Evolutionary conservation across 2,888 invertebrate genomes (phyloP), one percentile per base, ranked within the genome.

Genomic region (Drosophila imparisetae): DNA sequence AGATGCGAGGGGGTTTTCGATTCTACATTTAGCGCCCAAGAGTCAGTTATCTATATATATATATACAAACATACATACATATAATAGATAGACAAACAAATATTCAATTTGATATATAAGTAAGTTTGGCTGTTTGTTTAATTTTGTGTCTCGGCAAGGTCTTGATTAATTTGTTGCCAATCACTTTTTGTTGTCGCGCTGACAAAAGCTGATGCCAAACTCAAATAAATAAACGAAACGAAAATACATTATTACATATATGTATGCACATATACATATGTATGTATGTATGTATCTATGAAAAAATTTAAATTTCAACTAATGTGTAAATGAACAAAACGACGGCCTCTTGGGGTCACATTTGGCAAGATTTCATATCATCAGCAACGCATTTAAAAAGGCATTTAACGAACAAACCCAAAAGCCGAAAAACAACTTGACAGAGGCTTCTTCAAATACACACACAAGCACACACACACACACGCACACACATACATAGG

Each of bases 91-190:
- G 24, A 36, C 36, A n/a, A 27, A 50, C 1, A 24, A 2, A 45
- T 24, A 15, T 45, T 8, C 34, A 34, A 21, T 10, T 13, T 53
- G 38, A 30, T 42, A 24, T 29, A 52, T 57, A n/a, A 11, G 27
- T 57, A 29, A 34, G 57, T 54, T 54, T 34, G 55, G 66, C 58
- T 81, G 71, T 74, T 71, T 63, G 52, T 75, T 68, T 67, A 52
- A 68, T 74, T 68, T 73, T 70, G 72, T 74, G 24, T 24, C 70
- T 77, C 66, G 76, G 87, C 86, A 86, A 86, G 86, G 86, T 86
- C 86, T 86, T 86, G 86, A 86, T 86, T 86, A 86, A 86, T 86
- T 89, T 86, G 89, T 89, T 86, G 86, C 86, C 86, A 86, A 86
- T 86, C 86, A 86, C 86, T 86, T 86, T 89, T 86, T 49, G 69